A percentile compares a stretch with the other conserved stretches of the same genome.
phyloP scores from a whole-genome alignment of 2,797 vertebrate genomes.

The Rhinoraja longicauda region DNA sequence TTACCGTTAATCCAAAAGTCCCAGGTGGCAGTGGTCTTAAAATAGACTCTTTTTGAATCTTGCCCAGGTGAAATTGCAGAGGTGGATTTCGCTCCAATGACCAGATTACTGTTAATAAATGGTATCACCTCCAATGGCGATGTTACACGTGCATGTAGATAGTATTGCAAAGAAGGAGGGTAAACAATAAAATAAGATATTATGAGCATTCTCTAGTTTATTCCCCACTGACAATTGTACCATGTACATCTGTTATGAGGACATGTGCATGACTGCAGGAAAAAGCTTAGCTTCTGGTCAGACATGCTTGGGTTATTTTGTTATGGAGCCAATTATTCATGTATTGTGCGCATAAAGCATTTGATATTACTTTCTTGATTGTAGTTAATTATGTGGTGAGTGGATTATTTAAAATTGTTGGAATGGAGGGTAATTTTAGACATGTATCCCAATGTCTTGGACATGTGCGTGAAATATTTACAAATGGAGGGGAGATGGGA shows the following conservation, averaged over 20 bases:
- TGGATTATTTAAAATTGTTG: background rate
- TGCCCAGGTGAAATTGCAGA: background rate
- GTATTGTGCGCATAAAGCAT: background rate
- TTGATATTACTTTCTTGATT: background rate
- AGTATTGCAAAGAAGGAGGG: background rate
- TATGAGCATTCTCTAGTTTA: background rate
- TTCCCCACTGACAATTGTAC: background rate
- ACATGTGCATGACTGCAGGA: background rate
- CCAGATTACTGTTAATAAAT: background rate
- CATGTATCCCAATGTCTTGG: background rate
- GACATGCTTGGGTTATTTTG: background rate
- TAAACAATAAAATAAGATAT: background rate
- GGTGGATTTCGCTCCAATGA: background rate
- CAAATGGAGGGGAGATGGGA: background rate
- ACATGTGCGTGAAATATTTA: background rate
- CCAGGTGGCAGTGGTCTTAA: background rate
- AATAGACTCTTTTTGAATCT: background rate
- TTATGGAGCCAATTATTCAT: background rate
- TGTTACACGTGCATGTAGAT: background rate
- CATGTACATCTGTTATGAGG: background rate
- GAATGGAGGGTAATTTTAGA: background rate
- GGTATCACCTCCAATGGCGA: no score
- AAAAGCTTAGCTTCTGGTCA: background rate
- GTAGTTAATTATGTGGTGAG: background rate
- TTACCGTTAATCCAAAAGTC: background rate